Evolutionary conservation across 2,113 vertebrate species (phyloP), one percentile per base, ranked within the genome.

Genomic region (Antigone vipio): DNA sequence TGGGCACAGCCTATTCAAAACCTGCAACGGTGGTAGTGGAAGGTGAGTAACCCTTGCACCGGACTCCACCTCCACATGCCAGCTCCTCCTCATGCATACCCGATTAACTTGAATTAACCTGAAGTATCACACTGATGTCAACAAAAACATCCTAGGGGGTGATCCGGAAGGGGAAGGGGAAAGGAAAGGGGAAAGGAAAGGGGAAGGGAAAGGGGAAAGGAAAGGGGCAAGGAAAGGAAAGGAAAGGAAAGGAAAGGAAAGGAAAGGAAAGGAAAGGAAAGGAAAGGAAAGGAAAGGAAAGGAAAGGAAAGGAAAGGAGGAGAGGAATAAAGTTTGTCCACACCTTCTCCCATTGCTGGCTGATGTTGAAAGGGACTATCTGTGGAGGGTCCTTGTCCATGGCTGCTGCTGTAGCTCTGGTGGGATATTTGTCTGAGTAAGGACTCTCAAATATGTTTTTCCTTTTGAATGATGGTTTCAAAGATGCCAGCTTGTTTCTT

Each of bases 1-100:
- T 99, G n/a, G 99, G 99, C 38, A 98, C 98, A 32, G 98, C 98
- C 30, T 99, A 99, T 95, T 99, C 99, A 4, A 99, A 99, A 95
- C 97, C 98, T 4, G 99, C 98, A 82, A 98, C 96, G 14, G 98
- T 99, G 91, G 98, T 99, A 76, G 99, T 99, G 26, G 99, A 99
- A 98, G 99, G 99, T 99, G 96, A 98, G 98, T 95, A 64, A 45
- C 15, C 42, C 38, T 22, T 75, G 52, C 44, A 74, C 8, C 0
- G 0, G 45, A 11, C 8, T 76, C 18, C 38, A 63, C 40, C 8
- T 91, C 34, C 20, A 2, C 1, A 1, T 34, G 15, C 18, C 26
- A 56, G 38, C 19, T 34, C 11, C 19, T 34, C 11, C 26, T 84
- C 0, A 0, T 24, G 44, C 9, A 5, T 32, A 38, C 1, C 7